Conservation (phyloP, 2,797 vertebrate species). For the Anolis apletophallus region DNA sequence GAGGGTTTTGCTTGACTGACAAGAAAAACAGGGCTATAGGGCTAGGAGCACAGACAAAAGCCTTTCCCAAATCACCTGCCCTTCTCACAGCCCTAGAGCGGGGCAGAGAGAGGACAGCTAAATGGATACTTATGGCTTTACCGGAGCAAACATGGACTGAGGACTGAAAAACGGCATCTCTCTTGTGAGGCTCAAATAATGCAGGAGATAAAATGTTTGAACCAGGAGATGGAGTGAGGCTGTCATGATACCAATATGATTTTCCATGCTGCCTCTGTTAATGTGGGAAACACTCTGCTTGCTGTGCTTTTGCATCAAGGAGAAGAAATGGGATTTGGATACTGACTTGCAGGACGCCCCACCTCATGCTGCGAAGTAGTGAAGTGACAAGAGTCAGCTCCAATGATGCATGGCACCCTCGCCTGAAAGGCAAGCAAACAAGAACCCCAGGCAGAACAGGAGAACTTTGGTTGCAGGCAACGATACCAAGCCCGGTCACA, state of each 20-base stretch:
- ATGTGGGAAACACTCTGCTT: neutral
- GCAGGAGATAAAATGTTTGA: too few species aligned
- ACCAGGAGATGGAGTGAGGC: too few species aligned
- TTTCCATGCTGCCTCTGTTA: neutral
- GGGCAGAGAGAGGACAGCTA: too few species aligned
- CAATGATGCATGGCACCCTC: neutral
- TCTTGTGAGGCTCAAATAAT: too few species aligned
- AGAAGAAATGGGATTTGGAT: neutral
- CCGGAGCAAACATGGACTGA: too few species aligned
- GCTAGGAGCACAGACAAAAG: too few species aligned
- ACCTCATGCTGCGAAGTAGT: neutral
- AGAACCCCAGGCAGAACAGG: neutral
- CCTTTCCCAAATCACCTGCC: too few species aligned
- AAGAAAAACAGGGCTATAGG: too few species aligned
- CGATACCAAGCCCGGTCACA: neutral
- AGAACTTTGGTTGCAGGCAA: neutral
- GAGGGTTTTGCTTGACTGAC: neutral
- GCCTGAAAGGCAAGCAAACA: neutral
- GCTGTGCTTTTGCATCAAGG: neutral
- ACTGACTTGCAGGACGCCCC: neutral
- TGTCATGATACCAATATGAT: too few species aligned
- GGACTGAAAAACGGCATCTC: too few species aligned
- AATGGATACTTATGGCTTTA: neutral
- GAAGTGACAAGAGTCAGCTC: neutral
- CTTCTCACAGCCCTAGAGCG: too few species aligned